phyloP scores from a whole-genome alignment of 2,113 vertebrate genomes.

The Hirundichthys speculiger region DNA sequence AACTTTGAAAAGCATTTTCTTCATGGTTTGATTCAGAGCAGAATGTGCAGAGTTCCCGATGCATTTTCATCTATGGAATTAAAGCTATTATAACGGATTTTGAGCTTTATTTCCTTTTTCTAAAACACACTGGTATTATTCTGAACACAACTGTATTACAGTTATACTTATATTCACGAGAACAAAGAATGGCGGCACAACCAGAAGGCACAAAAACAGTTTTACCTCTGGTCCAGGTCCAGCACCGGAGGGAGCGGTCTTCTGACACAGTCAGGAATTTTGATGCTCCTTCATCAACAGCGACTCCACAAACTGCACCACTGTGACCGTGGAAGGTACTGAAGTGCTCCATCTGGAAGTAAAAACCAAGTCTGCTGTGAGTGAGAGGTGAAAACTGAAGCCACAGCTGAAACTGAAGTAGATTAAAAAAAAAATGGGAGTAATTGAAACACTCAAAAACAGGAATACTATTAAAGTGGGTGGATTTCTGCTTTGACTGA shows the following conservation, averaged over 20 bases:
- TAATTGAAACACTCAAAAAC: not conserved
- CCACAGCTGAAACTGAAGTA: not conserved
- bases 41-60: too few relatives aligned
- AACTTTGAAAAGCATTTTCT: too few relatives aligned
- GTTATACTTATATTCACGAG: not conserved
- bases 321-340: conserved; percentile 75
- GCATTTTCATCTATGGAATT: too few relatives aligned
- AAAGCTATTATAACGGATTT: too few relatives aligned
- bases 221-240: conserved; percentile 62
- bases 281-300: conserved; percentile 26
- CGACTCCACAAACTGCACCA: conserved; percentile 56
- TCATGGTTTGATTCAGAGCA: too few relatives aligned
- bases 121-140: too few relatives aligned
- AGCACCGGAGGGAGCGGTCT: conserved; percentile 75
- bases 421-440: not conserved
- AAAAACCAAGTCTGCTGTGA: too few relatives aligned
- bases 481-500: not conserved
- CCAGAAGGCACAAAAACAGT: too few relatives aligned
- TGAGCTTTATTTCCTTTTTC: too few relatives aligned
- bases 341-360: conserved; percentile 75
- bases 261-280: conserved; percentile 77
- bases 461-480: too few relatives aligned
- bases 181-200: not conserved
- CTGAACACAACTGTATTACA: too few relatives aligned
- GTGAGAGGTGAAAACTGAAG: not conserved